These are phyloP conservation scores for Microtus ochrogaster DNA, from an alignment of 2,113 vertebrate genomes.

Conservation along the genomic window DNA sequence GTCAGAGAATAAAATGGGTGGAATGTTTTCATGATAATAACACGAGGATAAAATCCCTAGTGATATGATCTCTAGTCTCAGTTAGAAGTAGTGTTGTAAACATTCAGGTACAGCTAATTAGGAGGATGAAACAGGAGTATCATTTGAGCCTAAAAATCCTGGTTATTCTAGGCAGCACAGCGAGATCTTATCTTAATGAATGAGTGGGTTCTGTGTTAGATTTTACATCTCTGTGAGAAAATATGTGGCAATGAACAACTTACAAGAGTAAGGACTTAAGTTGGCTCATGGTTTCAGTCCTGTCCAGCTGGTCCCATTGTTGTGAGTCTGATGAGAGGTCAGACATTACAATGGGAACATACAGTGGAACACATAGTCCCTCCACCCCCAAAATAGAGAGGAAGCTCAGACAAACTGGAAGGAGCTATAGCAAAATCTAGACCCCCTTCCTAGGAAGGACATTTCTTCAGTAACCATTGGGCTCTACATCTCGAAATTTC, in stretches of 20 bases:
- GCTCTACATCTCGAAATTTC: background rate
- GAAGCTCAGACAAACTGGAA: background rate
- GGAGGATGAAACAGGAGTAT: background rate
- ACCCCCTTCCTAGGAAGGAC: background rate
- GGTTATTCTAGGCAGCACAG: background rate
- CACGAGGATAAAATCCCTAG: constrained; percentile 28
- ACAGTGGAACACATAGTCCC: background rate
- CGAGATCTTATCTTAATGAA: background rate
- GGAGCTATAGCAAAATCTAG: background rate
- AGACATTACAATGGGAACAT: background rate
- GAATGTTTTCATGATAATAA: constrained; percentile 31
- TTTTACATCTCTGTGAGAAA: background rate
- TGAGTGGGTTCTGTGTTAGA: background rate
- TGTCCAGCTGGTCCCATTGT: background rate
- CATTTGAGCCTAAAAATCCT: background rate
- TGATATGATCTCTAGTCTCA: background rate
- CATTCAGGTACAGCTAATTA: background rate
- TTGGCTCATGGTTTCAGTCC: background rate
- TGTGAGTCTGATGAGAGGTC: background rate
- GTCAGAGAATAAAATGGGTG: constrained; percentile 27
- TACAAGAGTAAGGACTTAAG: background rate
- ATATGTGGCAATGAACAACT: background rate
- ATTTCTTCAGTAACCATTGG: background rate
- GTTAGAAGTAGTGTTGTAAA: background rate
- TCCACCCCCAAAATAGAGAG: background rate